Conservation (phyloP, 2,113 vertebrate species). For the Patagioenas fasciata region DNA sequence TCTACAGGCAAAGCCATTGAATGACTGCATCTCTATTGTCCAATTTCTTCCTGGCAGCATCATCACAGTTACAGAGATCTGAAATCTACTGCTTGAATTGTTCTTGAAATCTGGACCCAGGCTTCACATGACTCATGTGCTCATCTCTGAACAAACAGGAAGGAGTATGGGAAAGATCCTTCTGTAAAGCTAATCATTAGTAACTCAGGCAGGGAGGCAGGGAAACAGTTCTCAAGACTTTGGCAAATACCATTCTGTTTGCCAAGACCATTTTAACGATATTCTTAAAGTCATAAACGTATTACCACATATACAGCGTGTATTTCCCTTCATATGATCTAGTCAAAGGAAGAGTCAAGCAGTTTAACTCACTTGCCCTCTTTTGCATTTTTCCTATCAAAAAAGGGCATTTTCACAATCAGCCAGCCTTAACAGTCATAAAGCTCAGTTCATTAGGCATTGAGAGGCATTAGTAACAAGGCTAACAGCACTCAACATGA, state of each 20-base stretch:
- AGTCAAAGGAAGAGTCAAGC: not conserved
- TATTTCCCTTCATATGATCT: not conserved
- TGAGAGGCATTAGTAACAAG: constrained; percentile 17
- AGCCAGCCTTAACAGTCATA: not conserved
- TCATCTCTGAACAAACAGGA: constrained; percentile 49
- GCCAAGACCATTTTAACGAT: not conserved
- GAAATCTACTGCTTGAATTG: constrained; percentile 35
- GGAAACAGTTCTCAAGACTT: not conserved
- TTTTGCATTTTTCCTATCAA: not conserved
- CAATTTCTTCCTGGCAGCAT: not conserved
- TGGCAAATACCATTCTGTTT: not conserved
- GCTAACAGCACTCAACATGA: not conserved
- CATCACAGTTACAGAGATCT: not conserved
- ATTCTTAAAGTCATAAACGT: not conserved
- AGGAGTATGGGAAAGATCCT: constrained; percentile 12
- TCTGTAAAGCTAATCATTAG: constrained; percentile 48
- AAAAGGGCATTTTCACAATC: constrained; percentile 6
- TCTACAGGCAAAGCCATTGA: not conserved
- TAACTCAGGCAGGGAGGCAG: constrained; percentile 3
- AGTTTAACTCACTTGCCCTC: not conserved
- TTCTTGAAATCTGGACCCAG: constrained; percentile 36
- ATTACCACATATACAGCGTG: not conserved
- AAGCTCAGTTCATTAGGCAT: constrained; percentile 3
- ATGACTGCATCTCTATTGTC: not conserved
- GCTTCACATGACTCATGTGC: constrained; percentile 7